These are phyloP conservation scores for Apodemia zela DNA, from an alignment of 2,888 invertebrate genomes.

Conservation along the genomic window DNA sequence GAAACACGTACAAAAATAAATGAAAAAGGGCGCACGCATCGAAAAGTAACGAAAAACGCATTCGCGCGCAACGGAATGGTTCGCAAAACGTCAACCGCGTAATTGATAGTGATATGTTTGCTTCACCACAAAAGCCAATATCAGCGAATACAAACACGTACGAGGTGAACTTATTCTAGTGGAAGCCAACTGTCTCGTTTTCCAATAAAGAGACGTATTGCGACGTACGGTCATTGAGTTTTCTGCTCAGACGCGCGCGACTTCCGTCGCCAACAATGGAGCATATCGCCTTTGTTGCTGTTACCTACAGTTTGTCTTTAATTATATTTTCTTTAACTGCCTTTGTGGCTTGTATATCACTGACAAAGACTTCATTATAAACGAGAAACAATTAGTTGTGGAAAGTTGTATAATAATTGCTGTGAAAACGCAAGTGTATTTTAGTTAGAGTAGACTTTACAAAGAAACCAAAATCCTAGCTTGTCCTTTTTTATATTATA, in stretches of 20 bases:
- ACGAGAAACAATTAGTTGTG: neutral
- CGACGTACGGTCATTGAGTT: slow-evolving; percentile 65
- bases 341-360: neutral
- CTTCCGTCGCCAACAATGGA: slow-evolving; percentile 39
- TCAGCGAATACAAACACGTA: slow-evolving; percentile 59
- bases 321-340: slow-evolving; percentile 24
- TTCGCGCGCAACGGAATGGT: slow-evolving; percentile 18
- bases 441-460: no score
- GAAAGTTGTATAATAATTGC: neutral
- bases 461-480: no score
- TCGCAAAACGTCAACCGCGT: slow-evolving; percentile 26
- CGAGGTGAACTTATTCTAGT: slow-evolving; percentile 52
- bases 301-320: slow-evolving; percentile 29
- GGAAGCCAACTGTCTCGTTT: slow-evolving; percentile 70
- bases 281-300: slow-evolving; percentile 35
- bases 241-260: slow-evolving; percentile 61
- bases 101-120: slow-evolving; percentile 49
- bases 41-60: slow-evolving; percentile 17
- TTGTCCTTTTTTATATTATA: no score
- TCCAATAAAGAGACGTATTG: slow-evolving; percentile 76
- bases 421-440: no score
- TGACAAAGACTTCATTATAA: neutral
- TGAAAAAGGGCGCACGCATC: slow-evolving; percentile 4
- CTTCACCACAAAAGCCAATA: slow-evolving; percentile 57
- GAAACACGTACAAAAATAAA: neutral